Base-by-base conservation (phyloP, 2,113 vertebrate species). In the Ochotona curzoniae region DNA sequence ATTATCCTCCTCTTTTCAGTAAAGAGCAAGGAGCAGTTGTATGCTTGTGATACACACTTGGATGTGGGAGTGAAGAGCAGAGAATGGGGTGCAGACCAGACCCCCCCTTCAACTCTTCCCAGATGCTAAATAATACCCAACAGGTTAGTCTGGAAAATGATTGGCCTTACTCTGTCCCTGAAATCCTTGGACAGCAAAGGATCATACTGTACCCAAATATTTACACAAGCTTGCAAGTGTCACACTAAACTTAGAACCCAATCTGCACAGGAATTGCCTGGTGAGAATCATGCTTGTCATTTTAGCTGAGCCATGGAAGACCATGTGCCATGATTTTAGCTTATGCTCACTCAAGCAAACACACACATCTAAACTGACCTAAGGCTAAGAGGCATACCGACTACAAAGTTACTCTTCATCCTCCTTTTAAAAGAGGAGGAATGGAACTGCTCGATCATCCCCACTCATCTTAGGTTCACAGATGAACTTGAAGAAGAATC, bases 11-110 rank as follows among this genome's bases (percentile, higher is more conserved):
- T 87, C 44, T 54, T 79, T n/a, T 18, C 63, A 64, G 92, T 38
- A 17, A 78, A 85, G 74, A 1, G 7, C 74, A n/a, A 66, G 28
- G 66, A 78, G 28, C 83, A 63, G 6, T 67, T 30, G 20, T 20
- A 25, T 30, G 44, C 38, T 84, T 12, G 2, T 1, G 0, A 20
- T 1, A 35, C 1, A 20, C 0, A 28, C 20, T 75, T 5, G 21
- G 38, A 35, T 26, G 17, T 4, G 14, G 18, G 64, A 28, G 49
- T 69, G 73, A 71, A 30, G 11, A 30, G 71, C 12, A 20, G 32
- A 74, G 67, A 64, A 71, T 2, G 26, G 11, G 6, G 12, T 23
- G 3, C 4, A 3, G 15, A 17, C 28, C 38, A 73, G n/a, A 26
- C 3, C 5, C 25, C 51, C 79, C 28, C 28, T 66, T 18, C 21